Evolutionary conservation across 2,888 invertebrate species (phyloP), one percentile per base, ranked within the genome.

Genomic region (Automeris io): DNA sequence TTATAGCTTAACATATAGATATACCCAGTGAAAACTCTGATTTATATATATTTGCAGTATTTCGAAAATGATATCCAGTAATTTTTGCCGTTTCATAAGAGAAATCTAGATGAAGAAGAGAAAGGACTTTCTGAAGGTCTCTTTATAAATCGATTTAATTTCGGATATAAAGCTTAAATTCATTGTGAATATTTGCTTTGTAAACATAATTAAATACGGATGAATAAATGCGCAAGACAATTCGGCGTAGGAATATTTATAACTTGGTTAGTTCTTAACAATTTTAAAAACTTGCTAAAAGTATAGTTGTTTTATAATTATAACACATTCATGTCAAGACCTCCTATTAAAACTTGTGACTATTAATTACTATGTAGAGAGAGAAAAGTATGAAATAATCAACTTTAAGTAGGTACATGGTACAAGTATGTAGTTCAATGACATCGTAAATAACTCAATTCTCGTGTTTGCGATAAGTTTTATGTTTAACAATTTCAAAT

Each of bases 181-280:
- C 22, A 22, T 16, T 33, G 12, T 34, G 13, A 23, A 22, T 49
- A 47, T 48, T 45, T 49, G 45, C 47, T 50, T 57, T 52, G 47
- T 45, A 57, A 55, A 49, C 47, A 42, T 39, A 42, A 39, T 33
- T 45, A 21, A 39, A 44, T 46, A 51, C 54, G 60, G 60, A 51
- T 53, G 54, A 60, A 16, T 13, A 16, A 29, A 48, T 49, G 55
- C 51, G 58, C 54, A 47, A 46, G 48, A 54, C 58, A 44, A 51
- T 45, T 60, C 61, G 64, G 51, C 47, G 41, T 34, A 37, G 46
- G 52, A 40, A 43, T 54, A n/a, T n/a, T n/a, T n/a, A 49, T 50
- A 59, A 54, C 52, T 21, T 36, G 35, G 36, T 40, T 25, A 16
- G 33, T 24, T 40, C 18, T 40, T 33, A 36, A 36, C 29, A 29